Conservation (phyloP, 2,888 invertebrate species). For the Philereme transversata region DNA sequence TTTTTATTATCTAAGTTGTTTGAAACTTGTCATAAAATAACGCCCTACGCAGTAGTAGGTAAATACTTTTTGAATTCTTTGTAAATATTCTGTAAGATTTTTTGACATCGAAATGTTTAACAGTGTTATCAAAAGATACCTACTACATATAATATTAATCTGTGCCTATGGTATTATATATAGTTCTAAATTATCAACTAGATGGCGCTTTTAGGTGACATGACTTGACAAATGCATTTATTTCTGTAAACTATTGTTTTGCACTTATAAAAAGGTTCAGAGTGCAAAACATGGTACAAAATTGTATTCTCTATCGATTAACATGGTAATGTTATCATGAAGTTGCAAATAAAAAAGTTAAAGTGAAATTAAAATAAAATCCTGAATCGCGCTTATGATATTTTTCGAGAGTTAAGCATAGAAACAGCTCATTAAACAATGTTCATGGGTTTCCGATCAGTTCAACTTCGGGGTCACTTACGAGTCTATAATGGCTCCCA, state of each 20-base stretch:
- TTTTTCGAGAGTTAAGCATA: slow-evolving; percentile 40
- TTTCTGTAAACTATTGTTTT: not conserved
- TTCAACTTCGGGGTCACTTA: slow-evolving; percentile 76
- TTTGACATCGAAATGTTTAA: no score
- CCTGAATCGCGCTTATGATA: slow-evolving; percentile 57
- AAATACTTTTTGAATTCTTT: no score
- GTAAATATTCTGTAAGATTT: no score
- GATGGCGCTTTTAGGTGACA: slow-evolving; percentile 17
- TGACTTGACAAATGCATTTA: not conserved
- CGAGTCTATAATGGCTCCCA: slow-evolving; percentile 65
- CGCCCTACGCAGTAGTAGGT: no score
- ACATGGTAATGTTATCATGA: not conserved
- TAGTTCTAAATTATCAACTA: slow-evolving; percentile 2
- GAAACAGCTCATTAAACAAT: not conserved
- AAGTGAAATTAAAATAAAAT: slow-evolving; percentile 2
- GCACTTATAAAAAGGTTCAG: not conserved
- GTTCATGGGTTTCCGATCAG: slow-evolving; percentile 66
- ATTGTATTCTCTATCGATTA: not conserved
- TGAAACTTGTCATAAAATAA: no score
- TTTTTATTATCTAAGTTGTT: no score
- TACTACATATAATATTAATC: no score
- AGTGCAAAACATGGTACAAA: slow-evolving; percentile 18
- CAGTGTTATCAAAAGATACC: no score
- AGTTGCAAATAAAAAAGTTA: not conserved
- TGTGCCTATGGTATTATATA: no score